These are phyloP conservation scores for Dicrostonyx torquatus DNA, from an alignment of 2,797 vertebrate genomes.

Conservation along the genomic window DNA sequence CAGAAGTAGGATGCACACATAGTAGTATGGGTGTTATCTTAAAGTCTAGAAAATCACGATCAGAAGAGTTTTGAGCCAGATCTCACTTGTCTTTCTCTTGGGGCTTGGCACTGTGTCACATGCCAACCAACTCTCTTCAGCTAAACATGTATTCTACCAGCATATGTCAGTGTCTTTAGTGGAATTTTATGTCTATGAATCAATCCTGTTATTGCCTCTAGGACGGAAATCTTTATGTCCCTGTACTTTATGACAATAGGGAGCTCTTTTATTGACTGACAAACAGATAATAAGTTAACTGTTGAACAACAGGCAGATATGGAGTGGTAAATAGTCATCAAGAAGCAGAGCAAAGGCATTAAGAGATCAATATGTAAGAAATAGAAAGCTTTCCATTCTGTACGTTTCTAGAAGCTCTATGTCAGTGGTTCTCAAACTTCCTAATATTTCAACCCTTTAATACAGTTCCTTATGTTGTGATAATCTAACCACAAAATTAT, in stretches of 20 bases:
- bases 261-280: neutral
- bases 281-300: conserved; percentile 8
- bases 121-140: neutral
- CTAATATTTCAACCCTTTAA: neutral
- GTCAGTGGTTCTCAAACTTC: neutral
- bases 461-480: no score
- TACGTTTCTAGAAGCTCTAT: neutral
- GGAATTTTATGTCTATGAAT: neutral
- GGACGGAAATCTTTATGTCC: neutral
- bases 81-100: neutral
- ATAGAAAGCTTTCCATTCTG: neutral
- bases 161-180: neutral
- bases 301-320: neutral
- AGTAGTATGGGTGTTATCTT: neutral
- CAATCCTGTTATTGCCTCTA: neutral
- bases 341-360: neutral
- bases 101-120: neutral
- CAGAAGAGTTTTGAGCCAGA: neutral
- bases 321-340: neutral
- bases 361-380: neutral
- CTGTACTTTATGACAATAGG: neutral
- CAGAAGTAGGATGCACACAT: neutral
- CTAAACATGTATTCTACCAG: neutral
- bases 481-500: neutral
- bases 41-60: neutral